phyloP scores from a whole-genome alignment of 2,797 vertebrate species.

The Erpetoichthys calabaricus region DNA sequence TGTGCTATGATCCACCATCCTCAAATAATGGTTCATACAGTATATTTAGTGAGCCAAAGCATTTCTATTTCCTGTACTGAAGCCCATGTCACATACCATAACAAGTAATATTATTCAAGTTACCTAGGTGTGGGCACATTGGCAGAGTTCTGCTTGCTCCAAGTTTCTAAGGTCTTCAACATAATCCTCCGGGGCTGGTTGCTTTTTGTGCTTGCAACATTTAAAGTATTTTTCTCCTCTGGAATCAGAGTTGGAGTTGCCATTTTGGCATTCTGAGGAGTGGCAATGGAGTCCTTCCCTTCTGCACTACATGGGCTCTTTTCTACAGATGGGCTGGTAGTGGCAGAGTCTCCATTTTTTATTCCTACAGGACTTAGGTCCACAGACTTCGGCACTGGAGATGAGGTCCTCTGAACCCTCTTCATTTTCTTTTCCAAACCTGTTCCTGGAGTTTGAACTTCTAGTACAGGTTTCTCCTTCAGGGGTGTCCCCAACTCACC shows the following conservation, averaged over 20 bases:
- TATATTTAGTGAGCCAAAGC: background rate
- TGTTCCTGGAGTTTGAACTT: slow-evolving; percentile 40
- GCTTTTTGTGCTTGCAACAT: slow-evolving; percentile 36
- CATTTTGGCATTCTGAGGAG: slow-evolving; percentile 13
- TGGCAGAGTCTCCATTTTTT: slow-evolving; percentile 27
- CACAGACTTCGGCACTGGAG: slow-evolving; percentile 43
- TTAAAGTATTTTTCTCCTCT: slow-evolving; percentile 50
- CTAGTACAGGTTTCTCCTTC: slow-evolving; percentile 70
- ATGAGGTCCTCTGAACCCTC: slow-evolving; percentile 46
- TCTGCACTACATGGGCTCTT: slow-evolving; percentile 11
- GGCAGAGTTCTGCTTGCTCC: slow-evolving; percentile 58
- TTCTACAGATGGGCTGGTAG: slow-evolving; percentile 15
- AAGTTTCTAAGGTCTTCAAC: slow-evolving; percentile 75
- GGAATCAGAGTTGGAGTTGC: slow-evolving; percentile 16
- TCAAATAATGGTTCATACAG: no score
- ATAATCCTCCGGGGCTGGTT: slow-evolving; percentile 71
- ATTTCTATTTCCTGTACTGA: background rate
- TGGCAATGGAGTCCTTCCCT: slow-evolving; percentile 21
- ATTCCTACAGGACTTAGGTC: slow-evolving; percentile 26
- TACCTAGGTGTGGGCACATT: slow-evolving; percentile 64
- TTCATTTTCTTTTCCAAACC: slow-evolving; percentile 70
- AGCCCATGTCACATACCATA: background rate
- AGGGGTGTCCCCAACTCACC: slow-evolving; percentile 73
- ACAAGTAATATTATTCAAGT: slow-evolving; percentile 11
- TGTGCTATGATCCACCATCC: no score